Evolutionary conservation across 2,888 invertebrate species (phyloP).

Genomic region (Cactoblastis cactorum): DNA sequence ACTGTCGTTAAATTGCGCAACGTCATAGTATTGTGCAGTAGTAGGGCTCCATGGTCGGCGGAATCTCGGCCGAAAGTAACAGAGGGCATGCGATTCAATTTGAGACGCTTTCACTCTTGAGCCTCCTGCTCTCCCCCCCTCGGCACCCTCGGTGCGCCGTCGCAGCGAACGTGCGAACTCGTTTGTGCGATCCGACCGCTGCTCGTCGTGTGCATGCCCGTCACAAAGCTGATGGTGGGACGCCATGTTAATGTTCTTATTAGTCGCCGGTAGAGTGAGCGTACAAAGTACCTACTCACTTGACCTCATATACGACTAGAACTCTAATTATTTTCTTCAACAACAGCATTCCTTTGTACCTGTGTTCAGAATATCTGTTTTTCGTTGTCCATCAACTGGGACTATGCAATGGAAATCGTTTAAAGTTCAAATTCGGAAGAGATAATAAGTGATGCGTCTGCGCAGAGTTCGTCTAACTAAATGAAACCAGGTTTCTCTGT

Average conservation of each 20-base stretch:
- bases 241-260: constrained; percentile 11
- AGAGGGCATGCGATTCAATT: constrained; percentile 58
- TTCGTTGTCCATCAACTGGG: not conserved
- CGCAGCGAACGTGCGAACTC: constrained; percentile 38
- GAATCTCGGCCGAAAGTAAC: constrained; percentile 48
- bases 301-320: not conserved
- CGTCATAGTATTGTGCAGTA: constrained; percentile 25
- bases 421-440: not conserved
- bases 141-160: constrained; percentile 23
- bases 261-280: not conserved
- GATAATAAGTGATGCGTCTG: not conserved
- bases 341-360: not conserved
- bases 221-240: not conserved
- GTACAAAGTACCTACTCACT: not conserved
- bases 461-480: not conserved
- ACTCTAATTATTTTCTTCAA: constrained; percentile 7
- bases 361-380: not conserved
- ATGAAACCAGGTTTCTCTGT: not conserved
- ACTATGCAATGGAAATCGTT: not conserved
- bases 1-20: constrained; percentile 35
- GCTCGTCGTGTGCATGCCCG: constrained; percentile 2
- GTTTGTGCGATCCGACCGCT: constrained; percentile 28
- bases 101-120: constrained; percentile 67
- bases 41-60: constrained; percentile 39
- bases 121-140: constrained; percentile 21